Base-by-base conservation (phyloP, 2,888 invertebrate genomes). In the Cataglyphis albicans region DNA sequence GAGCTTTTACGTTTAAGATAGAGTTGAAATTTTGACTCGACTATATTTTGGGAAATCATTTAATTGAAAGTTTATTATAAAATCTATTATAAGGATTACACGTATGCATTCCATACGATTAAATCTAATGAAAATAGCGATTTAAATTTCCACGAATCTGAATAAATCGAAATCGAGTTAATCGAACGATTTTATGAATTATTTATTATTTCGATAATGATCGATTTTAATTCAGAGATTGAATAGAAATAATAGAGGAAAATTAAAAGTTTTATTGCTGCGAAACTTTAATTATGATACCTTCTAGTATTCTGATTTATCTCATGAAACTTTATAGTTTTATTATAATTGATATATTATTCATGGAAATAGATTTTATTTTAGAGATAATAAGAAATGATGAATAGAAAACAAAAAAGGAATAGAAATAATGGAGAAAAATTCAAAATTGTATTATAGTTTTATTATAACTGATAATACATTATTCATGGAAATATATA, bases 401-500 rank as follows among this genome's bases (percentile, higher is more conserved):
- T 29, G 29, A 29, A 29, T 29, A 29, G 2, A 1, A 29, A 29
- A 29, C 25, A 29, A 29, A 29, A 29, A 29, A 29, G 1, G 21
- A 15, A 5, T 4, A 74, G 21, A 15, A 12, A 48, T 25, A 64
- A 48, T 9, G 7, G n/a, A 35, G n/a, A 29, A 7, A 12, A 59
- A 75, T 48, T 63, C 63, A 25, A 64, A 52, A 65, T 29, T 76
- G 55, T 38, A 55, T 29, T 55, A 57, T 76, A 76, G 55, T 55
- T 67, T 38, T 29, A 52, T 78, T 78, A 78, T 70, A 44, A 59
- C 70, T 44, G 35, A 59, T 78, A 44, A 59, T 78, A 44, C 78
- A 78, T 78, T 78, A 78, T 78, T 78, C 78, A 78, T 68, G 44
- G 44, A 21, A 57, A 32, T 78, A 78, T 70, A 32, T 78, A 78